Evolutionary conservation across 2,113 vertebrate genomes (phyloP).

Genomic region (Nanger granti): DNA sequence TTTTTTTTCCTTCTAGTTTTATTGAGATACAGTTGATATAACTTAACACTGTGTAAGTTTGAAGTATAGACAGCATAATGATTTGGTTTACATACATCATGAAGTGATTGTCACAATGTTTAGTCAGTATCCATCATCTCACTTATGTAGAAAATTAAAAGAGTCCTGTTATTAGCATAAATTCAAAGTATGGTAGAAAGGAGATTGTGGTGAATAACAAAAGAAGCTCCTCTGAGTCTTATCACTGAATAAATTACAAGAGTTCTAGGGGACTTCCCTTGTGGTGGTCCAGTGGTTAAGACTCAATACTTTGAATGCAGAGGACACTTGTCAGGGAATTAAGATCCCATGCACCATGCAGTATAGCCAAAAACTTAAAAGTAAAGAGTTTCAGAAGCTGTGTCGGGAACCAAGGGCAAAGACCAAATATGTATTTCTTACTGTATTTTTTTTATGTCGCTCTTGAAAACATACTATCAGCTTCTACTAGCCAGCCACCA

Average conservation of each 20-base stretch:
- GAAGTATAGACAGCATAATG: background rate
- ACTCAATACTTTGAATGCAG: background rate
- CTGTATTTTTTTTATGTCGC: background rate
- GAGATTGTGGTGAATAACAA: too few species aligned
- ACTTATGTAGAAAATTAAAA: background rate
- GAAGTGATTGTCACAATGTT: background rate
- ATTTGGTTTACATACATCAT: background rate
- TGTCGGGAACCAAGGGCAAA: background rate
- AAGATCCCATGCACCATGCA: background rate
- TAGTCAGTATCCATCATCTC: background rate
- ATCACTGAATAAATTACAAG: background rate
- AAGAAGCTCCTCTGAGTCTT: background rate
- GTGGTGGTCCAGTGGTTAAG: background rate
- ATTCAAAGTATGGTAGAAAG: background rate
- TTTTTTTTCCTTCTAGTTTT: background rate
- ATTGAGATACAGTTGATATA: background rate
- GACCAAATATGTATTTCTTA: background rate
- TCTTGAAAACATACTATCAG: background rate
- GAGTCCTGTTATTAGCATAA: background rate
- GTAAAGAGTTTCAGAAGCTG: background rate
- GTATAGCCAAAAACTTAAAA: background rate
- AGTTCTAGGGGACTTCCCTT: background rate
- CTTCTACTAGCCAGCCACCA: background rate
- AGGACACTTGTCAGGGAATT: background rate
- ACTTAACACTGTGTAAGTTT: background rate